Base-by-base conservation (phyloP, 2,888 invertebrate species). In the Hydriomena furcata region DNA sequence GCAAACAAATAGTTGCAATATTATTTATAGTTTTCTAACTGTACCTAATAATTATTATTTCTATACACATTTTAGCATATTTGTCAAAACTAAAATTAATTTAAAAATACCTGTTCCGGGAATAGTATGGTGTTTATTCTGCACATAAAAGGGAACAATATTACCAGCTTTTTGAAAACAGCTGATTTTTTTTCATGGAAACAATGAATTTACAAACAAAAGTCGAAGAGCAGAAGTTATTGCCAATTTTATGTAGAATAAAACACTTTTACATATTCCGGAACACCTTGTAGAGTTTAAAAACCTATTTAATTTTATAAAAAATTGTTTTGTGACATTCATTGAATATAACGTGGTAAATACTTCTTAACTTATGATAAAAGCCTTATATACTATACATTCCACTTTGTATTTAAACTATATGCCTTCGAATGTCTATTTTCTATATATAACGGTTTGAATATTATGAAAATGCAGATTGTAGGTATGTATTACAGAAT, bases 371-470 rank as follows among this genome's bases (percentile, higher is more conserved):
- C 87, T 89, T 89, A 89, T 87, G 86, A 89, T 66, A 66, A 76
- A 79, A 78, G 86, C 88, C 86, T 88, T 88, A 76, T 65, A 62
- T 69, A 78, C 76, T 84, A 76, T 83, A 89, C 89, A 89, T 89
- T 89, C 89, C 89, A 89, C 71, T 81, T 38, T 82, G 82, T 87
- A 85, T 86, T 87, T 85, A 80, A 72, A 70, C 65, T 73, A 70
- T 74, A 68, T 79, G 82, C 82, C 82, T 85, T 85, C 64, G 60
- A 79, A 73, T 74, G 69, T 76, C 73, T 84, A 82, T 82, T 83
- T 78, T 78, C 73, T 78, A 73, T 68, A 66, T 68, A 65, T 68
- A 63, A 69, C 60, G 65, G 66, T 61, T 63, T 62, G 62, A 66
- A 62, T 66, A 66, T 66, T 66, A 56, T 65, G 66, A 65, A 58